A percentile compares a stretch with the other conserved stretches of the same genome.
phyloP scores from a whole-genome alignment of 2,888 invertebrate genomes.

The Sinotaia quadrata region DNA sequence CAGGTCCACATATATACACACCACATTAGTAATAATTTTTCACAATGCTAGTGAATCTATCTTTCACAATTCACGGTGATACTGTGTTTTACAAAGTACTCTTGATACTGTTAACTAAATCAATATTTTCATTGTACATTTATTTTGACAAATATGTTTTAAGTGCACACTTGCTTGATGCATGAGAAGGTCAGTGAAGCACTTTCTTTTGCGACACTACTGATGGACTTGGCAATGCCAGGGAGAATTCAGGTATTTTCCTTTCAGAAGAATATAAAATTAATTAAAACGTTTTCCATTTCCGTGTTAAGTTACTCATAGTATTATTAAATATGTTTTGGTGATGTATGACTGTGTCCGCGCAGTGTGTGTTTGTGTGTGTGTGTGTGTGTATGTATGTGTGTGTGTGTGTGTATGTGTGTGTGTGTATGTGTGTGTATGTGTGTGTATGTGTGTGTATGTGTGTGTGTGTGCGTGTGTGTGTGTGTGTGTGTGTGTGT shows the following conservation, averaged over 20 bases:
- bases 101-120: too few species aligned
- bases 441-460: neutral
- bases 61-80: too few species aligned
- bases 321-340: neutral
- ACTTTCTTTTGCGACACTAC: too few species aligned
- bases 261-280: neutral
- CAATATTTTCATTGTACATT: too few species aligned
- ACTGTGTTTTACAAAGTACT: too few species aligned
- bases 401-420: neutral
- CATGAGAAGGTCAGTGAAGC: too few species aligned
- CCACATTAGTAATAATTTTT: too few species aligned
- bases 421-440: neutral
- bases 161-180: too few species aligned
- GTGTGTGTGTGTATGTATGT: neutral
- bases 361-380: neutral
- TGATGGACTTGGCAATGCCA: too few species aligned
- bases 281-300: neutral
- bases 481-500: slow-evolving; percentile 5
- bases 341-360: neutral
- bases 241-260: too few species aligned
- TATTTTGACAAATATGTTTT: too few species aligned
- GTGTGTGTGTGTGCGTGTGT: slow-evolving; percentile 14
- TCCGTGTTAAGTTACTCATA: neutral
- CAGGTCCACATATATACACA: neutral
- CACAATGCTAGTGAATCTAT: too few species aligned